Percentiles rank a stretch among this genome's conserved stretches.
Evolutionary conservation across 1,140 invertebrate species (phyloP).

Genomic region (Teleogryllus occipitalis): DNA sequence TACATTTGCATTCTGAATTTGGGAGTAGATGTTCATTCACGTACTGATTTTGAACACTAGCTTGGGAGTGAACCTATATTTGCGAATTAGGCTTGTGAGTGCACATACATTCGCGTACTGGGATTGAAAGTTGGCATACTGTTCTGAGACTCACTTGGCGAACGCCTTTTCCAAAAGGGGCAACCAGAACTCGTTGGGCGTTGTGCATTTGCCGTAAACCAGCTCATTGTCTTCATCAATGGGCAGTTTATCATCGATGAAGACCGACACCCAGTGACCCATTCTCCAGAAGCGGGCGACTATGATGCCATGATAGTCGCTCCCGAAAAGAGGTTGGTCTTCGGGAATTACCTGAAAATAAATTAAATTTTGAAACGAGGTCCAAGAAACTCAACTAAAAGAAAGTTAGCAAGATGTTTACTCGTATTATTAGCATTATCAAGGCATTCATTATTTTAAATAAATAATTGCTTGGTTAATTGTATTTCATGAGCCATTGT

Average conservation of each 20-base stretch:
- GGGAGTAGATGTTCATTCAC: no score
- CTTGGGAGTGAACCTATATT: no score
- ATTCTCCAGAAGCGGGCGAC: background rate
- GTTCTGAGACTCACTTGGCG: background rate
- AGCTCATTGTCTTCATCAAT: background rate
- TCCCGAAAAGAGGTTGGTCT: background rate
- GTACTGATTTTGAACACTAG: no score
- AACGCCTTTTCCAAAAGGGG: background rate
- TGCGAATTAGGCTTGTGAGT: no score
- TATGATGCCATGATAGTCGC: background rate
- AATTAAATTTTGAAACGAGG: background rate
- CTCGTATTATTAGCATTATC: no score
- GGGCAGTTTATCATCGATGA: background rate
- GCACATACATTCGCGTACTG: no score
- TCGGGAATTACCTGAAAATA: background rate
- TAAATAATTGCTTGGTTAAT: no score
- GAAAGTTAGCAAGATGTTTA: no score
- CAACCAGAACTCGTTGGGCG: background rate
- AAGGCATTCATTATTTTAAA: no score
- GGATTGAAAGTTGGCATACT: no score
- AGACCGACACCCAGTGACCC: background rate
- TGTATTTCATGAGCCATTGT: no score
- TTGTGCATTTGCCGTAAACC: background rate
- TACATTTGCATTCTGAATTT: no score
- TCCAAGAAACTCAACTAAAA: background rate